Conservation (phyloP, 2,113 vertebrate species). For the Cyprinus carpio region DNA sequence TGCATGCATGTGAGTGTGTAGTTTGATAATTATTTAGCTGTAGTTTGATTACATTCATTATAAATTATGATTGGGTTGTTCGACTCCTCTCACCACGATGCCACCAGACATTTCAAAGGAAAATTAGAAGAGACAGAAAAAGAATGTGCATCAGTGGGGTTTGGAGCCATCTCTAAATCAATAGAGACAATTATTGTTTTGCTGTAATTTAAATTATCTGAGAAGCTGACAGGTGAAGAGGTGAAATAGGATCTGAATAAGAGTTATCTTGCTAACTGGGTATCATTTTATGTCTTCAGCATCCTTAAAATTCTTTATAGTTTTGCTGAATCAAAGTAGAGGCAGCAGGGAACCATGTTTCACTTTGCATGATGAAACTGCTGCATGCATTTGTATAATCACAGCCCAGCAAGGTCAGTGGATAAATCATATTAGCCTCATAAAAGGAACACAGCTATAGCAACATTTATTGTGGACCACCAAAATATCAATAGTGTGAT, state of each 20-base stretch:
- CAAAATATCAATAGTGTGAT: background rate
- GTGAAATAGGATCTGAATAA: background rate
- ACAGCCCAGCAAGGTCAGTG: background rate
- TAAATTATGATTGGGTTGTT: background rate
- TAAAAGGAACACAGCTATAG: background rate
- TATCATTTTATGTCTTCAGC: background rate
- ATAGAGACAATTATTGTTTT: background rate
- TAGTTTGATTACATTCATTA: background rate
- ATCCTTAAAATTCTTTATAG: background rate
- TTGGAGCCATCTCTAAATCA: background rate
- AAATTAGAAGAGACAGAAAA: background rate
- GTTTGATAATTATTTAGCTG: background rate
- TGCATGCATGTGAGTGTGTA: background rate
- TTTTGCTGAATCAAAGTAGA: background rate
- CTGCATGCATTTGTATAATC: background rate
- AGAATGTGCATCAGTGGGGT: background rate
- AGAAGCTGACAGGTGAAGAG: background rate
- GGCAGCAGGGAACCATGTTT: background rate
- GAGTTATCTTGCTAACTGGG: background rate
- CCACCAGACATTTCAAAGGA: background rate
- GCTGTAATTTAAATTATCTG: background rate
- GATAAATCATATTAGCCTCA: background rate
- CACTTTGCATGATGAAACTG: conserved; percentile 2
- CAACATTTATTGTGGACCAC: background rate
- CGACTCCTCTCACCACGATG: background rate